Conservation (phyloP, 1,140 invertebrate species). For the Zophobas atratus region DNA sequence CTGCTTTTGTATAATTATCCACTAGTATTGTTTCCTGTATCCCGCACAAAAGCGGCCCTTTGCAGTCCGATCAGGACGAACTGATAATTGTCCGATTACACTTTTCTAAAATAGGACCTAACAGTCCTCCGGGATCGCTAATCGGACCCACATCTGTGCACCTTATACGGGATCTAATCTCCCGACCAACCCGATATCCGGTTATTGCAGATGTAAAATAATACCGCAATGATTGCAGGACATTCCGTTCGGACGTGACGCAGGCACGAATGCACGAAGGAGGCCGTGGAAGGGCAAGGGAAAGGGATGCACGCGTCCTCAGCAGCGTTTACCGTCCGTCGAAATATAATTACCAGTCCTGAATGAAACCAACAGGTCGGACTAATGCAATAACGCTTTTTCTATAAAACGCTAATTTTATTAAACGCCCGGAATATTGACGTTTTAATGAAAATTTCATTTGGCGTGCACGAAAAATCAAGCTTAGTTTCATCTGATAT, state of each 20-base stretch:
- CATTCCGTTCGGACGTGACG: conserved; percentile 55
- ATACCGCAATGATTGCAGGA: conserved; percentile 58
- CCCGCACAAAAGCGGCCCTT: background rate
- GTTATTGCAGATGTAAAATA: conserved; percentile 60
- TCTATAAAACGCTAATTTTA: conserved; percentile 62
- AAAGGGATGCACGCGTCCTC: conserved; percentile 8
- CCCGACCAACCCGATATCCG: conserved; percentile 44
- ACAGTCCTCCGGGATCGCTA: conserved; percentile 32
- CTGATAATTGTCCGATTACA: conserved; percentile 43
- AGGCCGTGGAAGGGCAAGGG: conserved; percentile 12
- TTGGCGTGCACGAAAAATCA: conserved; percentile 60
- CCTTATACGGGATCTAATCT: conserved; percentile 57
- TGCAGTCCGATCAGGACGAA: conserved; percentile 11
- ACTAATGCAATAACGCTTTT: conserved; percentile 61
- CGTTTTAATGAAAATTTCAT: conserved; percentile 65
- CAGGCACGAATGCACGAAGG: conserved; percentile 49
- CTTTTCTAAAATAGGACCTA: conserved; percentile 31
- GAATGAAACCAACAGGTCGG: conserved; percentile 61
- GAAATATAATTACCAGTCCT: conserved; percentile 57
- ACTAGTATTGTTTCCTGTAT: conserved; percentile 5
- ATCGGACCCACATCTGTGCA: conserved; percentile 55
- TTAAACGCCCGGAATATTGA: conserved; percentile 62
- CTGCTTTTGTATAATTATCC: background rate
- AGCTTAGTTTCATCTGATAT: conserved; percentile 55
- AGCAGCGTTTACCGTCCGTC: conserved; percentile 43